Base-by-base conservation (phyloP, 2,113 vertebrate species). In the Peromyscus leucopus region DNA sequence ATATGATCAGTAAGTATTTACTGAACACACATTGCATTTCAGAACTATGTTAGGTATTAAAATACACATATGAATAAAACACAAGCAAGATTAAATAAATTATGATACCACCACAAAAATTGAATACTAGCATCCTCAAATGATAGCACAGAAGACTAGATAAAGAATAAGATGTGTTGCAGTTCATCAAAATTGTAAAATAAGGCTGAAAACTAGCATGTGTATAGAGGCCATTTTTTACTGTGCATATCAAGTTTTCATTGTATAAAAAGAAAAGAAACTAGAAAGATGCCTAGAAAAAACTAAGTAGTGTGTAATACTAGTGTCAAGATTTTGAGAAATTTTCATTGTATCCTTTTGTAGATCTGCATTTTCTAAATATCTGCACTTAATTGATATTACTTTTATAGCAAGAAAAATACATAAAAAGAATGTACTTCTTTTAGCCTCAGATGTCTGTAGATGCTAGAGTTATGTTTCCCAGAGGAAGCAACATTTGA, bases 11-110 rank as follows among this genome's bases (percentile, higher is more conserved):
- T 82, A 89, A 85, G 46, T 51, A 57, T 96, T 79, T 97, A 55
- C 15, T 55, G 48, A 94, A 8, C 24, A 46, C 13, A 48, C 72
- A 31, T 36, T 48, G 19, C 71, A 69, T 72, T 93, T 93, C 36
- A 83, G 78, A 71, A 63, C 39, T 84, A 24, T 88, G 65, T 93
- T 92, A 80, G 46, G 7, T 79, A 46, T 80, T 93, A 36, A 59
- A 92, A 96, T 87, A 69, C 88, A 94, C 83, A n/a, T 63, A 88
- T 93, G 36, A 92, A 55, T 95, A 96, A 67, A 94, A 95, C 8
- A 82, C 17, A 94, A 90, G 31, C 21, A 91, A 90, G 36, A 69
- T 74, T 69, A 83, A 76, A 78, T 93, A 76, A 96, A 95, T 94
- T 79, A 89, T 90, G 22, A 46, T 17, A 79, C 7, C 74, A 36